Evolutionary conservation across 2,113 vertebrate species (phyloP).

Genomic region (Mus pahari): DNA sequence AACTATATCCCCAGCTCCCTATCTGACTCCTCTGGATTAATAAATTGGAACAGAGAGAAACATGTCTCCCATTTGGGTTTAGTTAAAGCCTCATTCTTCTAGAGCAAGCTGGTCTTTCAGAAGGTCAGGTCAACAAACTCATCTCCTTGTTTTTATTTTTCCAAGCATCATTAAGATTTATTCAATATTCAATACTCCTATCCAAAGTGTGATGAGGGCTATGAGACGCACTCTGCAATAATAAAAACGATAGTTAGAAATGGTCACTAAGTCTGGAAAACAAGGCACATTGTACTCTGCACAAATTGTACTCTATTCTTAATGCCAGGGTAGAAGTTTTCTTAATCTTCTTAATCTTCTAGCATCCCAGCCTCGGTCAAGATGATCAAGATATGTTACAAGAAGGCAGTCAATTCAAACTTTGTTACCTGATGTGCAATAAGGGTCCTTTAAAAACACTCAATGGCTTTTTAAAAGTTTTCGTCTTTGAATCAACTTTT

Average conservation of each 20-base stretch:
- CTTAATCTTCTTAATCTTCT: constrained; percentile 49
- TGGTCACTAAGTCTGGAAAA: neutral
- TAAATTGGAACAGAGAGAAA: constrained; percentile 16
- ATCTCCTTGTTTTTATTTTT: neutral
- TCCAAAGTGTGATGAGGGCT: constrained; percentile 91
- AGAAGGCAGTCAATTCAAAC: neutral
- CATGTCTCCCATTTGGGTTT: constrained; percentile 20
- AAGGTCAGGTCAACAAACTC: constrained; percentile 41
- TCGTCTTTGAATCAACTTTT: constrained; percentile 90
- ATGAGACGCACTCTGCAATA: constrained; percentile 90
- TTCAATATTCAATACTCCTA: constrained; percentile 80
- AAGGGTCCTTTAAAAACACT: constrained; percentile 95
- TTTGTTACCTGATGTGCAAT: constrained; percentile 94
- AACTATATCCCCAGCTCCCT: neutral
- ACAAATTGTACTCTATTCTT: constrained; percentile 50
- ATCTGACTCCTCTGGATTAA: neutral
- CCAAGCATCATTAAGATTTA: constrained; percentile 8
- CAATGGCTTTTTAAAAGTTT: constrained; percentile 91
- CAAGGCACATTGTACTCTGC: neutral
- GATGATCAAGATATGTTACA: constrained; percentile 32
- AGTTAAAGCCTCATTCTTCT: constrained; percentile 22
- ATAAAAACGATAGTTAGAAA: constrained; percentile 29
- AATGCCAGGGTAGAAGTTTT: constrained; percentile 10
- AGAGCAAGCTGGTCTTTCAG: constrained; percentile 25
- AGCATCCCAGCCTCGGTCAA: neutral